These are phyloP conservation scores for Pangasius macronema DNA, from an alignment of 2,797 vertebrate species.

Conservation along the genomic window DNA sequence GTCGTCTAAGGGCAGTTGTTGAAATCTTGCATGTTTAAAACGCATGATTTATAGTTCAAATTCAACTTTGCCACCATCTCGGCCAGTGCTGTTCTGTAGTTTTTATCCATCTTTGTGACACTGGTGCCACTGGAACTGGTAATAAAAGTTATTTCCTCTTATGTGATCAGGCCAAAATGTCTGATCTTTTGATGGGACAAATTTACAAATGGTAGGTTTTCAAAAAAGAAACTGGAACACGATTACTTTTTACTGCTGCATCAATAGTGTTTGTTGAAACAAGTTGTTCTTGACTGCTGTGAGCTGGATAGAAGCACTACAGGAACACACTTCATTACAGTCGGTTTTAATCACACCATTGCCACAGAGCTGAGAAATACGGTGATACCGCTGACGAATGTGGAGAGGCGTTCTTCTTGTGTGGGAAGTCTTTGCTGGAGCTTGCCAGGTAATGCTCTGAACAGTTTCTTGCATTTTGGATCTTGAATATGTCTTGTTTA, in stretches of 20 bases:
- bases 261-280: neutral
- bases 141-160: neutral
- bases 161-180: neutral
- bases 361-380: conserved; percentile 84
- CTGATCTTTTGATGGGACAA: too few relatives aligned
- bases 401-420: conserved; percentile 94
- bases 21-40: neutral
- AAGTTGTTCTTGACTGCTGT: neutral
- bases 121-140: neutral
- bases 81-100: neutral
- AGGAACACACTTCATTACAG: neutral
- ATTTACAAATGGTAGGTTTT: neutral
- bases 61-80: too few relatives aligned
- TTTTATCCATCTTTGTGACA: neutral
- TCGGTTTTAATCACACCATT: neutral
- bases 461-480: neutral
- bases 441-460: conserved; percentile 83
- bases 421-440: conserved; percentile 94
- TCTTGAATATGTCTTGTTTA: neutral
- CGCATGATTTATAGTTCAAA: neutral
- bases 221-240: too few relatives aligned
- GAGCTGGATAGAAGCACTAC: neutral
- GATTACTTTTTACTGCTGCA: neutral
- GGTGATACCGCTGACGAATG: conserved; percentile 97
- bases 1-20: neutral